Evolutionary conservation across 2,797 vertebrate genomes (phyloP).

Genomic region (Lacerta viridis): DNA sequence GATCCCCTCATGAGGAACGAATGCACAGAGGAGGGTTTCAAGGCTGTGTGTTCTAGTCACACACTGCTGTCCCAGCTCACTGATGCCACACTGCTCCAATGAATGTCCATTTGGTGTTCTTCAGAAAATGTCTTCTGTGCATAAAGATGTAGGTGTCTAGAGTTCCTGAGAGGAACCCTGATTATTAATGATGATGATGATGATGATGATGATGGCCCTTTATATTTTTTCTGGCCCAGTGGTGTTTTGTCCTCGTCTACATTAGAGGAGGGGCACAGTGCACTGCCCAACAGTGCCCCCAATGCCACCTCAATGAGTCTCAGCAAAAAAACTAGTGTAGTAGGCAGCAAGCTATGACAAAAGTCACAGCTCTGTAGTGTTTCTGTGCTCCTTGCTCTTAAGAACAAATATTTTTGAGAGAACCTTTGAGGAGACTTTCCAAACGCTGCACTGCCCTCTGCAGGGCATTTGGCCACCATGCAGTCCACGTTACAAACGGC

Average conservation of each 20-base stretch:
- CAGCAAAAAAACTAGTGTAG: background rate
- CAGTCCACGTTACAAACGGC: slow-evolving; percentile 44
- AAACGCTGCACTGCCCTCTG: slow-evolving; percentile 76
- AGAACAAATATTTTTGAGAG: slow-evolving; percentile 59
- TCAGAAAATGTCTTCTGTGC: too few species aligned
- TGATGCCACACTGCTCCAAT: too few species aligned
- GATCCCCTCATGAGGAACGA: background rate
- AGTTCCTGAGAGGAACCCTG: too few species aligned
- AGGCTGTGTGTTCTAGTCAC: too few species aligned
- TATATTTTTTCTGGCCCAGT: background rate
- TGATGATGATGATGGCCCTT: background rate
- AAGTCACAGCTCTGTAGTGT: background rate
- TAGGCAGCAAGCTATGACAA: background rate
- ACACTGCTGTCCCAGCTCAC: too few species aligned
- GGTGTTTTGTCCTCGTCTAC: background rate
- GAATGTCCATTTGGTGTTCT: too few species aligned
- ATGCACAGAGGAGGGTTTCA: too few species aligned
- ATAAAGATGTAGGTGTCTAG: too few species aligned
- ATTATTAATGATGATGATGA: too few species aligned
- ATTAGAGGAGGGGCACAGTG: background rate
- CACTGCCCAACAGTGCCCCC: background rate
- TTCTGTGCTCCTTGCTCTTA: slow-evolving; percentile 33
- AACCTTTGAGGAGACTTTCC: slow-evolving; percentile 48
- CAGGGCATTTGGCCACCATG: slow-evolving; percentile 58
- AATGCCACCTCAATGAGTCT: slow-evolving; percentile 4